Conservation (phyloP, 2,113 vertebrate species). For the Promerops cafer region DNA sequence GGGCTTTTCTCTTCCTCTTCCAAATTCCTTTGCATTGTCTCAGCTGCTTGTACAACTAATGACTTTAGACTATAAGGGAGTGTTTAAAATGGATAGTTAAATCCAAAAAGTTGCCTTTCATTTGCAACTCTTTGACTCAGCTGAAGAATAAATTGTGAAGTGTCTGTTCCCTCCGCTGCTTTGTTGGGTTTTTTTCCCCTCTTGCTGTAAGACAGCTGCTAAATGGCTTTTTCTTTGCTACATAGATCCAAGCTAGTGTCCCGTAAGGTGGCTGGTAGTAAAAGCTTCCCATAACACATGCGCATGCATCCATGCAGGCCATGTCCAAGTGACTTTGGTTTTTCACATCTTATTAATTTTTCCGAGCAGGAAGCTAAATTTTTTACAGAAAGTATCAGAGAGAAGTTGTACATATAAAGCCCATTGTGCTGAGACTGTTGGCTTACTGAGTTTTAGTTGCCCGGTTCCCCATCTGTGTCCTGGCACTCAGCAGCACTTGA, state of each 20-base stretch:
- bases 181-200: not conserved
- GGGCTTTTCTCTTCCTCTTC: not conserved
- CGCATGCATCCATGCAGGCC: rapidly evolving
- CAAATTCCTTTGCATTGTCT: not conserved
- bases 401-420: not conserved
- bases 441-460: not conserved
- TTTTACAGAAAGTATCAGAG: not conserved
- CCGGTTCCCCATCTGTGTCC: not conserved
- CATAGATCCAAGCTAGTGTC: not conserved
- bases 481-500: not conserved
- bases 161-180: not conserved
- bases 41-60: not conserved
- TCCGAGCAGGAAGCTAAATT: not conserved
- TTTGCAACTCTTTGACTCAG: not conserved
- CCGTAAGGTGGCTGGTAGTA: not conserved
- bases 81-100: not conserved
- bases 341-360: not conserved
- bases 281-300: rapidly evolving
- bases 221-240: not conserved
- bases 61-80: not conserved
- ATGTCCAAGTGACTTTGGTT: not conserved
- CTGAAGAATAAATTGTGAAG: not conserved
- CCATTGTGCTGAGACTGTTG: not conserved
- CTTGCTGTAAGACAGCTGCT: not conserved
- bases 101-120: not conserved